Evolutionary conservation across 2,113 vertebrate genomes (phyloP).

Genomic region (Hippocampus barbouri): DNA sequence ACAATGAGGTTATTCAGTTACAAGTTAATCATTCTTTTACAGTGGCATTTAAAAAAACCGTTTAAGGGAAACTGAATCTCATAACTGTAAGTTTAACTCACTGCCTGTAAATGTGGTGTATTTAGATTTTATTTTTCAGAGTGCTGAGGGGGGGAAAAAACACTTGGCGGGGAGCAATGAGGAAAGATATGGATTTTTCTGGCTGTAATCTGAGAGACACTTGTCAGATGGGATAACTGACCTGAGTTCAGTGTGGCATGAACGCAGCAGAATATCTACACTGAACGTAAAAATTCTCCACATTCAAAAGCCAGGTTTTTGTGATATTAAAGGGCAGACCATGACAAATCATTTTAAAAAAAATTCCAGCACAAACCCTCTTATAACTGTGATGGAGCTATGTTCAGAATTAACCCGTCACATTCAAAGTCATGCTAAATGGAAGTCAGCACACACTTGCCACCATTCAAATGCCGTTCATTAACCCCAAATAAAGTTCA

Average conservation of each 20-base stretch:
- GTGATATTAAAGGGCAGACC: not conserved
- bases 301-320: not conserved
- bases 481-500: no score
- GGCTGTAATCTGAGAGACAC: slow-evolving; percentile 24
- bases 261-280: slow-evolving; percentile 1
- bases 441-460: no score
- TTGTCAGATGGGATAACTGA: slow-evolving; percentile 41
- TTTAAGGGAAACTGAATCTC: slow-evolving; percentile 22
- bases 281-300: slow-evolving; percentile 5
- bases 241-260: slow-evolving; percentile 40
- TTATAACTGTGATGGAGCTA: not conserved
- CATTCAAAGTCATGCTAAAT: not conserved
- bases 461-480: no score
- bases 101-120: slow-evolving; percentile 13
- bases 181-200: slow-evolving; percentile 29
- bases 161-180: slow-evolving; percentile 10
- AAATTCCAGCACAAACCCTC: not conserved
- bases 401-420: not conserved
- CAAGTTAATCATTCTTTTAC: slow-evolving; percentile 18
- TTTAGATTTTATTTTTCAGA: slow-evolving; percentile 18
- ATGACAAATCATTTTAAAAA: not conserved
- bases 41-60: slow-evolving; percentile 7
- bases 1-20: slow-evolving; percentile 43
- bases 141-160: slow-evolving; percentile 1
- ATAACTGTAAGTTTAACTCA: slow-evolving; percentile 30